Evolutionary conservation across 2,797 vertebrate genomes (phyloP).

Genomic region (Meda fulgida): DNA sequence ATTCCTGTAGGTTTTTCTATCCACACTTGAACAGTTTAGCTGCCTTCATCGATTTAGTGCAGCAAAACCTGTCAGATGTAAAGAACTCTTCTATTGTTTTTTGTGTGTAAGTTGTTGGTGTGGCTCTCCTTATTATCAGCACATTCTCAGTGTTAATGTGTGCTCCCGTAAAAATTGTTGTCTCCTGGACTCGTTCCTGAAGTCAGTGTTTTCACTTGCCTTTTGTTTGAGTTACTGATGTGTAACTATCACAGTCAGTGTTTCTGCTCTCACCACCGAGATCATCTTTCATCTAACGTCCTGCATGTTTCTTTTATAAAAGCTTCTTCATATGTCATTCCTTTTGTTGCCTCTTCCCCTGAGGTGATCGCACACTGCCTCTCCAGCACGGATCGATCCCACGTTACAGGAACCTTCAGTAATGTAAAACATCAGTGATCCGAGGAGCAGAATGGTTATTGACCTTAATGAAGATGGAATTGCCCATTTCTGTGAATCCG

Average conservation of each 20-base stretch:
- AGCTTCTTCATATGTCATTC: conserved; percentile 75
- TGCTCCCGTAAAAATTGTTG: neutral
- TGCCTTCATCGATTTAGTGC: neutral
- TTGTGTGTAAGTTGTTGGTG: neutral
- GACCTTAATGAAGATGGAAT: neutral
- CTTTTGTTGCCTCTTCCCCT: conserved; percentile 63
- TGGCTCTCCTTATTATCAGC: neutral
- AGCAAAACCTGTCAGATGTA: neutral
- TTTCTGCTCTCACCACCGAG: conserved; percentile 11
- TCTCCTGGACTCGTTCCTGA: neutral
- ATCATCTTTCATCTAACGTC: conserved; percentile 68
- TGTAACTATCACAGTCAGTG: conserved; percentile 44
- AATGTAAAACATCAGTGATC: neutral
- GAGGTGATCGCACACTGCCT: conserved; percentile 64
- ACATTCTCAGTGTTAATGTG: neutral
- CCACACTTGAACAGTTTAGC: neutral
- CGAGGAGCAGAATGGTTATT: neutral
- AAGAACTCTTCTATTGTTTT: neutral
- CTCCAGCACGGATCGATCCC: conserved; percentile 62
- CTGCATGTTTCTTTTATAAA: conserved; percentile 72
- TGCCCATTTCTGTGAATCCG: neutral
- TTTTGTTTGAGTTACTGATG: conserved; percentile 11
- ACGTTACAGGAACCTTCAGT: neutral
- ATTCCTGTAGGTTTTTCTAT: neutral
- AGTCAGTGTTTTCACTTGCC: neutral